Evolutionary conservation across 2,888 invertebrate genomes (phyloP), one percentile per base, ranked within the genome.

Genomic region (Tanytarsus gracilentus): DNA sequence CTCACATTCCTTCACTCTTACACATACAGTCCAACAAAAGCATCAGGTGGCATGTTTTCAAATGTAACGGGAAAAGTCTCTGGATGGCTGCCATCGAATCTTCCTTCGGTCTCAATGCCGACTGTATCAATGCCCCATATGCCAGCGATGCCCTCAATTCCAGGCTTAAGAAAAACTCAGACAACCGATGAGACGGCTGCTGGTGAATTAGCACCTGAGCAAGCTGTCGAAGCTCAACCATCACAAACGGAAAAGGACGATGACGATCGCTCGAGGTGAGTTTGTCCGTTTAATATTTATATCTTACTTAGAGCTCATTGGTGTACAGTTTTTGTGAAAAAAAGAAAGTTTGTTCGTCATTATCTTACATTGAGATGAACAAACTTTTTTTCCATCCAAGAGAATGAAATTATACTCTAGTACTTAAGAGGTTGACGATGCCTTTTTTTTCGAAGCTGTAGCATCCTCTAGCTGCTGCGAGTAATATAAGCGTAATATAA

Each of bases 51-150:
- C 69, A 84, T 91, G 80, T 81, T 91, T 70, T 86, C 88, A 66
- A 90, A 88, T 68, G 90, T 90, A 62, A 90, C 90, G 77, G 84
- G 83, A 62, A 86, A 87, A 75, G 85, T 88, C 80, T 84, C 83
- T n/a, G 89, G 88, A 44, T 90, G 90, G 84, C 79, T 90, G 62
- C 58, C 58, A 11, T 48, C 58, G 5, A 85, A 86, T 62, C 82
- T 85, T 50, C 84, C 88, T 51, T 72, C 69, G 65, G 74, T 74
- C 56, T 72, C 74, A 58, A 74, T 74, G 66, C 74, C 74, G 63
- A 48, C 60, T 6, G 60, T 60, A 23, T 71, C 74, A 49, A 74
- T 74, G 70, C 71, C 71, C 67, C 66, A 72, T 48, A 73, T 73
- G 74, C 74, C 74, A 65, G 69, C 72, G 33, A 70, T 70, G 68